phyloP scores from a whole-genome alignment of 1,140 invertebrate species.

The Metaphire vulgaris region DNA sequence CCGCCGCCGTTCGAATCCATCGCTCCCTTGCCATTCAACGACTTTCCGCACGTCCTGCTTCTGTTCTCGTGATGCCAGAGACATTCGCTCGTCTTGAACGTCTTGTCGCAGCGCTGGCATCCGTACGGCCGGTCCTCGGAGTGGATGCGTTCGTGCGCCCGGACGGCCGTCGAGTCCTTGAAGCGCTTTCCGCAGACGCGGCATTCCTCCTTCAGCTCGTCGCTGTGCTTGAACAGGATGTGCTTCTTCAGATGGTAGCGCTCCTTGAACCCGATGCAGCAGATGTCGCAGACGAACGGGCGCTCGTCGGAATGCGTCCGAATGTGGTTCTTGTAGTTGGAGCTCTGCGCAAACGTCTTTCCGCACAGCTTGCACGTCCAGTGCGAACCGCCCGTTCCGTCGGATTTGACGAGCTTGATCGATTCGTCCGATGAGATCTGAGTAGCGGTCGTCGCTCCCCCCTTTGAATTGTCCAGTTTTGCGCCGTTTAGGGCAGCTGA shows the following conservation, averaged over 20 bases:
- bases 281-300: slow-evolving; percentile 92
- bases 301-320: slow-evolving; percentile 90
- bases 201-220: slow-evolving; percentile 24
- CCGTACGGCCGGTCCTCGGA: slow-evolving; percentile 28
- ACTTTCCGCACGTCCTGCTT: slow-evolving; percentile 28
- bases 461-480: neutral
- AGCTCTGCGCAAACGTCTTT: slow-evolving; percentile 73
- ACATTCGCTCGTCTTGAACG: slow-evolving; percentile 32
- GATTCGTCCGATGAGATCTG: neutral
- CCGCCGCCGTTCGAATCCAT: neutral
- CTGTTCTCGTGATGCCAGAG: slow-evolving; percentile 31
- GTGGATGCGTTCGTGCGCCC: slow-evolving; percentile 31
- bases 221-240: slow-evolving; percentile 28
- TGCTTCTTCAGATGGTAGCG: slow-evolving; percentile 32
- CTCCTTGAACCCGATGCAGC: slow-evolving; percentile 59
- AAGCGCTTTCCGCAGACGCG: slow-evolving; percentile 29
- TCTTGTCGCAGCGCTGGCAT: slow-evolving; percentile 25
- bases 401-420: neutral
- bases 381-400: neutral
- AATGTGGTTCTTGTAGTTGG: slow-evolving; percentile 84
- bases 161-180: slow-evolving; percentile 31
- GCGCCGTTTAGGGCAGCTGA: neutral
- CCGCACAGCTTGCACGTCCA: slow-evolving; percentile 30
- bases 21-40: slow-evolving; percentile 10
- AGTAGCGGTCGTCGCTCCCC: neutral